A percentile compares a stretch with the other conserved stretches of the same genome.
Evolutionary conservation across 2,888 invertebrate species (phyloP).

Genomic region (Drosophila lacicola): DNA sequence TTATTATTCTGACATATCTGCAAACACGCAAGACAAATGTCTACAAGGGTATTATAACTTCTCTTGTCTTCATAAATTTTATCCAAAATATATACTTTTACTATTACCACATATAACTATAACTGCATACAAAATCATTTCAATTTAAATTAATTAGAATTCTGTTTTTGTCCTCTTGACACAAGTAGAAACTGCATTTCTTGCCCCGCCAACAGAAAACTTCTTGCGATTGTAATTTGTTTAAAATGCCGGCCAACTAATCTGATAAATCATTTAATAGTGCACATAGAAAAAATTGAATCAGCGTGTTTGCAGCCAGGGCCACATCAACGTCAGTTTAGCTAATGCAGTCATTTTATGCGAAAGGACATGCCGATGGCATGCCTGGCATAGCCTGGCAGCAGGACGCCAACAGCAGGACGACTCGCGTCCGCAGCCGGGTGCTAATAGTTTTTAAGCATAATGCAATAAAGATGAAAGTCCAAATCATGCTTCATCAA

Average conservation of each 20-base stretch:
- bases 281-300: constrained; percentile 47
- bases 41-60: no score
- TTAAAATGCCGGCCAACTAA: constrained; percentile 36
- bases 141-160: neutral
- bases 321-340: constrained; percentile 61
- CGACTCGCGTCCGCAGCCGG: constrained; percentile 33
- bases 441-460: constrained; percentile 81
- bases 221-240: constrained; percentile 8
- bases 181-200: neutral
- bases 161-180: no score
- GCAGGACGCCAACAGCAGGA: constrained; percentile 13
- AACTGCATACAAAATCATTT: no score
- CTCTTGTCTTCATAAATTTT: no score
- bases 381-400: neutral
- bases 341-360: constrained; percentile 62
- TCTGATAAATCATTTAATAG: constrained; percentile 59
- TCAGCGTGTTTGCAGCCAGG: constrained; percentile 29
- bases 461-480: constrained; percentile 82
- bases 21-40: no score
- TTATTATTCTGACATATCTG: no score
- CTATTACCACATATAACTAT: no score
- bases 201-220: no score
- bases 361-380: constrained; percentile 28
- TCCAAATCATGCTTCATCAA: constrained; percentile 80
- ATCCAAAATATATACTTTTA: no score